These are phyloP conservation scores for Cartodere bifasciata DNA, from an alignment of 2,888 invertebrate genomes.

Conservation along the genomic window DNA sequence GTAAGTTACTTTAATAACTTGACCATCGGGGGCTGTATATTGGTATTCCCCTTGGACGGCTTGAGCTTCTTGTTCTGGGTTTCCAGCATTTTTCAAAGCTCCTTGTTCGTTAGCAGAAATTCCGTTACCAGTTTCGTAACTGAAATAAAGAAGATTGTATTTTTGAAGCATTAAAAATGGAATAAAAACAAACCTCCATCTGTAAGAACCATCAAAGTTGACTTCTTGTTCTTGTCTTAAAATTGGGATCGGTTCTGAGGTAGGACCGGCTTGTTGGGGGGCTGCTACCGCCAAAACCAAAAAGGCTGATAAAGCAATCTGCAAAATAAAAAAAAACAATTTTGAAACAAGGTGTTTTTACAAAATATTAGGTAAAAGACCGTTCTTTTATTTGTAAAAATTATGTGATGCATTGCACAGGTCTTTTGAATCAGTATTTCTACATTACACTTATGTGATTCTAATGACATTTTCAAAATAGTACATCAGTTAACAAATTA, in stretches of 20 bases:
- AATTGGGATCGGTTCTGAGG: constrained; percentile 20
- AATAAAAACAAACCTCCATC: constrained; percentile 17
- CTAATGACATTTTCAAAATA: too few relatives aligned
- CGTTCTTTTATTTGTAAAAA: too few relatives aligned
- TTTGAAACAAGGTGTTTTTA: too few relatives aligned
- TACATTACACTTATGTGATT: too few relatives aligned
- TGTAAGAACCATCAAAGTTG: constrained; percentile 38
- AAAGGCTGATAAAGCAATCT: constrained; percentile 1
- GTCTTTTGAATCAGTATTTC: too few relatives aligned
- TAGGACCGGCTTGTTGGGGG: constrained; percentile 7
- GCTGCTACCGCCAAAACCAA: neutral
- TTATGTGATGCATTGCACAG: too few relatives aligned
- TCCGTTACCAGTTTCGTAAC: constrained; percentile 48
- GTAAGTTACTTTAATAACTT: constrained; percentile 41
- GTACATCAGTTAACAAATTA: too few relatives aligned
- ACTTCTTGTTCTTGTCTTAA: constrained; percentile 31
- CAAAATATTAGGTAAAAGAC: too few relatives aligned
- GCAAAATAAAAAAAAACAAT: too few relatives aligned
- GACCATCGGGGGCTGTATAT: constrained; percentile 45
- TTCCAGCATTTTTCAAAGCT: constrained; percentile 43
- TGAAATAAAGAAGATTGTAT: constrained; percentile 17
- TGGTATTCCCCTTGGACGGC: constrained; percentile 43
- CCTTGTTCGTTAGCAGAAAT: constrained; percentile 45
- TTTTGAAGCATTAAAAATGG: neutral
- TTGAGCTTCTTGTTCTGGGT: constrained; percentile 40